Evolutionary conservation across 2,888 invertebrate species (phyloP).

Genomic region (Cerastoderma edule): DNA sequence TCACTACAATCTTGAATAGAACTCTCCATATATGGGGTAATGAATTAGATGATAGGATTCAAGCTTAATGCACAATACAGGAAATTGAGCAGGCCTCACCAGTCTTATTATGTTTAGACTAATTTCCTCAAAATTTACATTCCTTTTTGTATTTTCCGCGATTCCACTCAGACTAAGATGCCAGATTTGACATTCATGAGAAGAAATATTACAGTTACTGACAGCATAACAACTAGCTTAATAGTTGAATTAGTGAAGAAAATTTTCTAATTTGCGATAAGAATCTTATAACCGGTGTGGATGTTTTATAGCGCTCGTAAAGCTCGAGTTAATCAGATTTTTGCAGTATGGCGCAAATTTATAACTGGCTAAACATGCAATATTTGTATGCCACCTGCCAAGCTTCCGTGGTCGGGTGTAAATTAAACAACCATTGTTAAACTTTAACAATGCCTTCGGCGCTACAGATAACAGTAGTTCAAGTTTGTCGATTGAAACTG

Average conservation of each 20-base stretch:
- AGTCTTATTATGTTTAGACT: constrained; percentile 49
- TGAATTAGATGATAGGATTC: too few species aligned
- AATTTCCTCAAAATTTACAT: constrained; percentile 57
- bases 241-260: constrained; percentile 58
- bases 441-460: constrained; percentile 26
- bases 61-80: too few species aligned
- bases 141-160: constrained; percentile 41
- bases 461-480: neutral
- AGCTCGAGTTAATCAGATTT: constrained; percentile 57
- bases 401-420: constrained; percentile 22
- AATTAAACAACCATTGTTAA: constrained; percentile 38
- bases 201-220: constrained; percentile 28
- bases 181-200: constrained; percentile 36
- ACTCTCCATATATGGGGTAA: too few species aligned
- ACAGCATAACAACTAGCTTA: constrained; percentile 44
- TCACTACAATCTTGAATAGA: too few species aligned
- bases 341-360: constrained; percentile 48
- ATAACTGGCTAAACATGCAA: constrained; percentile 43
- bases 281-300: constrained; percentile 42
- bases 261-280: constrained; percentile 62
- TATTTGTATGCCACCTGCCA: constrained; percentile 44
- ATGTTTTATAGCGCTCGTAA: constrained; percentile 52
- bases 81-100: constrained; percentile 46
- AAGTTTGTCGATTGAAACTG: too few species aligned
- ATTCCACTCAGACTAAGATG: constrained; percentile 44